These are phyloP conservation scores for Micromys minutus DNA, from an alignment of 2,113 vertebrate genomes.

Conservation along the genomic window DNA sequence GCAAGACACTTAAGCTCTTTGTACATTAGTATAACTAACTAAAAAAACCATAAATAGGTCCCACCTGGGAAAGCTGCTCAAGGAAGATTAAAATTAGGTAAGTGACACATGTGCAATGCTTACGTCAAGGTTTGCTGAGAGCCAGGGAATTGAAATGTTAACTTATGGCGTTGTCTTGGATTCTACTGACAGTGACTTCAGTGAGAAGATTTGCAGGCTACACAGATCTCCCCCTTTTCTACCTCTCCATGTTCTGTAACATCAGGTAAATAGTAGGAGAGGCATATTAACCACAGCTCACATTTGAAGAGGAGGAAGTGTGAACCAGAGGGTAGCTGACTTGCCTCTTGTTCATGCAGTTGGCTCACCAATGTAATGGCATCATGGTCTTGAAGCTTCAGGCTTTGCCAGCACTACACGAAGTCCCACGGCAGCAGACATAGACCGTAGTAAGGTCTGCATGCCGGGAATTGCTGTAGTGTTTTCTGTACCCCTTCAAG, in stretches of 20 bases:
- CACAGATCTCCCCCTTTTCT: neutral
- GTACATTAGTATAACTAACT: neutral
- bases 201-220: neutral
- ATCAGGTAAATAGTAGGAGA: neutral
- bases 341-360: neutral
- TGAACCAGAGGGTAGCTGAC: neutral
- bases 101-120: neutral
- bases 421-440: neutral
- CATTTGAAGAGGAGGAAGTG: neutral
- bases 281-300: neutral
- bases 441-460: neutral
- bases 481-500: neutral
- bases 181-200: conserved; percentile 10
- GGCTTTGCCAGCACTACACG: neutral
- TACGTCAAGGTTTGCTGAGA: neutral
- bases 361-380: neutral
- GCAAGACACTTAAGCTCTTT: neutral
- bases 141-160: neutral
- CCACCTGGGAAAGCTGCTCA: neutral
- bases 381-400: neutral
- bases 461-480: neutral
- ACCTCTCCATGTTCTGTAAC: neutral
- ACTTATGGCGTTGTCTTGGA: neutral
- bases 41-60: conserved; percentile 18
- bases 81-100: conserved; percentile 25